Conservation (phyloP, 2,888 invertebrate species). For the Nasonovia ribisnigri region DNA sequence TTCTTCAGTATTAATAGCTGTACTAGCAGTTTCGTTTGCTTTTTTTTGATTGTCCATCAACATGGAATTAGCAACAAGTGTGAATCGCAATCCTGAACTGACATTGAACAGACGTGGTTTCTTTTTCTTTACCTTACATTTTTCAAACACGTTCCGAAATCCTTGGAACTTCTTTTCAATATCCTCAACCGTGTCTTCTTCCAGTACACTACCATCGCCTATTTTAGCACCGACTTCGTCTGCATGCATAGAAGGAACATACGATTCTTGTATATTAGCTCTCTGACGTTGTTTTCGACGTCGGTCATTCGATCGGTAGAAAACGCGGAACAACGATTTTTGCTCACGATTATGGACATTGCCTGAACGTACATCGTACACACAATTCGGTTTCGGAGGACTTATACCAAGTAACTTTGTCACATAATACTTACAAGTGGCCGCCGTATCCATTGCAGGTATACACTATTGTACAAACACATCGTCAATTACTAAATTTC, state of each 20-base stretch:
- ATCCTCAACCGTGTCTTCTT: constrained; percentile 58
- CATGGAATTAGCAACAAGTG: constrained; percentile 57
- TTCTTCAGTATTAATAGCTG: neutral
- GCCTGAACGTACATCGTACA: constrained; percentile 57
- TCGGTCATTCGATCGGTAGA: constrained; percentile 36
- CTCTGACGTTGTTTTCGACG: neutral
- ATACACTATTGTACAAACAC: neutral
- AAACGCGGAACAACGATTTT: constrained; percentile 58
- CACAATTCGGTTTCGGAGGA: constrained; percentile 51
- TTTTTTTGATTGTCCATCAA: constrained; percentile 29
- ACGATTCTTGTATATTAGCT: neutral
- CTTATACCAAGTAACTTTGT: constrained; percentile 46
- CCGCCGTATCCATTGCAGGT: constrained; percentile 45
- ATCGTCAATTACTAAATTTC: constrained; percentile 27
- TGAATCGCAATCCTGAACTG: constrained; percentile 58
- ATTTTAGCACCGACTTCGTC: constrained; percentile 10
- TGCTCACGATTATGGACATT: constrained; percentile 50
- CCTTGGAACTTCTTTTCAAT: constrained; percentile 59
- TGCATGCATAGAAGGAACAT: neutral
- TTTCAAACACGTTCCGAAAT: constrained; percentile 60
- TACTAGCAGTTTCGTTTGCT: neutral
- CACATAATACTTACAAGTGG: constrained; percentile 62
- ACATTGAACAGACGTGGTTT: constrained; percentile 48
- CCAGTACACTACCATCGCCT: constrained; percentile 20
- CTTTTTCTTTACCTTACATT: constrained; percentile 60